Percentiles rank a stretch among this genome's conserved stretches.
These are phyloP conservation scores for Elephas maximus DNA, from an alignment of 2,113 vertebrate genomes.

Conservation along the genomic window DNA sequence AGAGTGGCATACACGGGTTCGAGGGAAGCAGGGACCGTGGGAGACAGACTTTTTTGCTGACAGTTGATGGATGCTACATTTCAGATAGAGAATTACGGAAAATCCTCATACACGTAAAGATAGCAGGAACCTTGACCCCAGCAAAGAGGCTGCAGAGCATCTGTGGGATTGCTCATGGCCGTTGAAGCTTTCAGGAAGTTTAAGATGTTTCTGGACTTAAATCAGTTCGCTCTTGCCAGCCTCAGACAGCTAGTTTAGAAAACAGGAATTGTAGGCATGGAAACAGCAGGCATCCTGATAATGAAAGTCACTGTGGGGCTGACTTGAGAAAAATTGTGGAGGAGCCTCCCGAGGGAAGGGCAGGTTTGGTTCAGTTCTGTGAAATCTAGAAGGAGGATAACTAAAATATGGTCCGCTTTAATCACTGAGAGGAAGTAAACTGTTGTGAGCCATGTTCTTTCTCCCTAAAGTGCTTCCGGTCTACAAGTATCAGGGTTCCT, in stretches of 20 bases:
- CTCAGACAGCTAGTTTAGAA: conserved; percentile 62
- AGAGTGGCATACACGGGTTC: neutral
- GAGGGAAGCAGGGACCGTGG: neutral
- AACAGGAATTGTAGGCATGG: conserved; percentile 76
- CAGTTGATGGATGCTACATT: neutral
- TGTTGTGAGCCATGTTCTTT: neutral
- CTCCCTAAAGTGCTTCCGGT: neutral
- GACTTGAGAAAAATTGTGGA: neutral
- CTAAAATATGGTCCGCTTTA: neutral
- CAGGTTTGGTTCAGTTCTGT: neutral
- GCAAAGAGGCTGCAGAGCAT: neutral
- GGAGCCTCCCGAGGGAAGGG: neutral
- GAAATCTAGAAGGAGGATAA: neutral
- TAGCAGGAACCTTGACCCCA: conserved; percentile 3
- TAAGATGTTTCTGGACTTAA: conserved; percentile 75
- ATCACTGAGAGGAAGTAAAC: neutral
- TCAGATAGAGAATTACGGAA: neutral
- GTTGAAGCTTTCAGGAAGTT: conserved; percentile 60
- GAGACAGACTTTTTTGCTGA: neutral
- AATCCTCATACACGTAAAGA: neutral
- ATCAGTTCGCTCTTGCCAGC: conserved; percentile 64
- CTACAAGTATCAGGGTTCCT: neutral
- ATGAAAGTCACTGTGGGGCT: neutral
- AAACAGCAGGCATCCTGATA: conserved; percentile 61
- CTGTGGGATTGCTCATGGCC: neutral